Base-by-base conservation (phyloP, 2,797 vertebrate species). In the Cyclopterus lumpus region DNA sequence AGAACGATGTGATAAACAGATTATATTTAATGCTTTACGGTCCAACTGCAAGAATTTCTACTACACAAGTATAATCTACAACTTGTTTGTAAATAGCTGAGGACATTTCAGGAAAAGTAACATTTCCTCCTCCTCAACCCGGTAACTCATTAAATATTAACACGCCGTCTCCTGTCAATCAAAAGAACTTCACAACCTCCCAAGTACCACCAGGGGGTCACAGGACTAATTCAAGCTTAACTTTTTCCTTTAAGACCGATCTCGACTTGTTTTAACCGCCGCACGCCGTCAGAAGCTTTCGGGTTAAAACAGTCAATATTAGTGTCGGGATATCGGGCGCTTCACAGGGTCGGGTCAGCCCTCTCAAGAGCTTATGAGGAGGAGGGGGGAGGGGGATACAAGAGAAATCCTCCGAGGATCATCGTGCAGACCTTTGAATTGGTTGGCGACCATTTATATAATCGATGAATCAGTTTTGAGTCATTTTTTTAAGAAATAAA, bases 281-380 rank as follows among this genome's bases (percentile, higher is more conserved):
- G 49, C 51, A 71, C 46, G 54, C 26, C 64, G 57, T 28, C 62
- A 79, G 36, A 78, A 60, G 79, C 57, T 65, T 73, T 79, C 79
- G 81, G 86, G 88, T 91, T 86, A 87, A 79, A 73, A 80, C 82
- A 68, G 66, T 84, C 49, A 67, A 81, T 83, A 86, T 86, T 80
- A 81, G 82, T 71, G 71, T 79, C 59, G 78, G 67, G 67, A 80
- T 79, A 79, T 88, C 70, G 82, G 80, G 80, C 82, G 71, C 24
- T 89, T 84, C 38, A 59, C 11, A 57, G 77, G 70, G 78, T 85
- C 46, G n/a, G 80, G 86, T 81, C 80, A 84, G 76, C 76, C 82
- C 82, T 87, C 85, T 86, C 81, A 86, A 79, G 79, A 81, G 87
- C 81, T 91, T 90, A 90, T 49, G 64, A 75, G 72, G 78, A 87